Evolutionary conservation across 2,113 vertebrate genomes (phyloP).

Genomic region (Oreochromis niloticus): DNA sequence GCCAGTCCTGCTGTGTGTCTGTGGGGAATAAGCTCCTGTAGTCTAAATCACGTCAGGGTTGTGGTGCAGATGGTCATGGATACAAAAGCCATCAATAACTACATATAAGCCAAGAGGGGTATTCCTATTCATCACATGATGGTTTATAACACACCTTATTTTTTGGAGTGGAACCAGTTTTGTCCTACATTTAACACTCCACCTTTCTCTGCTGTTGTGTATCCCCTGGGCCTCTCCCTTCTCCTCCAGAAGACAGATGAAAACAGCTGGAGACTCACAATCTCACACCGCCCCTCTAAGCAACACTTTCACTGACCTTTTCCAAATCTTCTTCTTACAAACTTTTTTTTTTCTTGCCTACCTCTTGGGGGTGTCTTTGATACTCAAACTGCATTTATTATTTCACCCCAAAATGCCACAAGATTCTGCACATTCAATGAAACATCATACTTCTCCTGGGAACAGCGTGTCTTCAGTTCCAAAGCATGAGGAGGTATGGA

Average conservation of each 20-base stretch:
- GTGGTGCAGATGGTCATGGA: constrained; percentile 1
- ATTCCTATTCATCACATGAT: constrained; percentile 28
- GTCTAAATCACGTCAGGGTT: constrained; percentile 7
- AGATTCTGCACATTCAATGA: constrained; percentile 20
- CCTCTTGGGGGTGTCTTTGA: background rate
- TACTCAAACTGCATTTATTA: constrained; percentile 30
- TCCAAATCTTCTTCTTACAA: background rate
- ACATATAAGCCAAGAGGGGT: background rate
- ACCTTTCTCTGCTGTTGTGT: background rate
- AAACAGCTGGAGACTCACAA: background rate
- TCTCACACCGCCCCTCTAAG: background rate
- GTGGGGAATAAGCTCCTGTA: background rate
- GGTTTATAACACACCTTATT: background rate
- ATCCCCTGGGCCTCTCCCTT: background rate
- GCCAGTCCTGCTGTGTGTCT: background rate
- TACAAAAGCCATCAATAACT: constrained; percentile 5
- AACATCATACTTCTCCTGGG: background rate
- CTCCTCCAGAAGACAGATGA: background rate
- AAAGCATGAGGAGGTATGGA: background rate
- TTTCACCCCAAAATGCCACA: constrained; percentile 49
- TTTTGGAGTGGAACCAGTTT: background rate
- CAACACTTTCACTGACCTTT: constrained; percentile 8
- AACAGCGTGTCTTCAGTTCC: background rate
- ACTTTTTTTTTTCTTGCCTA: background rate
- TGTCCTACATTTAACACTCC: background rate